phyloP scores from a whole-genome alignment of 2,113 vertebrate genomes.

The Notothenia rossii region DNA sequence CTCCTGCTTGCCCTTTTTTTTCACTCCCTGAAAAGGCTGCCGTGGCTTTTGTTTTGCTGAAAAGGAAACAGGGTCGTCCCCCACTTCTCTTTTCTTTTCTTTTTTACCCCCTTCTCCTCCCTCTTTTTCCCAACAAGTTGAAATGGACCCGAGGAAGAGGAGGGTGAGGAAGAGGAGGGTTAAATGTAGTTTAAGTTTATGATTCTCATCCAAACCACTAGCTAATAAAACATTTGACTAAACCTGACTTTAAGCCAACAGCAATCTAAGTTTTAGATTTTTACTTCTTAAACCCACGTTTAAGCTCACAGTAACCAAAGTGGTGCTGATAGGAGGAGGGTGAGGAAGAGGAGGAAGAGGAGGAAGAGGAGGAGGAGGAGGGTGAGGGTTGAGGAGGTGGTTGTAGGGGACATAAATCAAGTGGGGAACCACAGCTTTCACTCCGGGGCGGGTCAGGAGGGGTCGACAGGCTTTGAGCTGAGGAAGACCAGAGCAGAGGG shows the following conservation, averaged over 20 bases:
- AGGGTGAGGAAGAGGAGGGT: no score
- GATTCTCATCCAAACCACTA: no score
- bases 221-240: no score
- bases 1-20: conserved; percentile 1
- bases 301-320: neutral
- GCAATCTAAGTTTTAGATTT: neutral
- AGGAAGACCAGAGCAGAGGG: conserved; percentile 69
- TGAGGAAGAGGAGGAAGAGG: no score
- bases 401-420: conserved; percentile 91
- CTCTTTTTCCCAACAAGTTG: conserved; percentile 80
- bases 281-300: neutral
- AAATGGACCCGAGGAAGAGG: conserved; percentile 85
- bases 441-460: conserved; percentile 79
- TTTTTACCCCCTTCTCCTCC: neutral
- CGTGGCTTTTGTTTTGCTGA: conserved; percentile 85
- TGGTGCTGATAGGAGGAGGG: no score
- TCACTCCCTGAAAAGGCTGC: conserved; percentile 70
- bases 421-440: conserved; percentile 85
- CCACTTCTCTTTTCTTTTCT: conserved; percentile 51
- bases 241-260: neutral
- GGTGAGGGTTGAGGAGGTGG: conserved; percentile 67
- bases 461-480: conserved; percentile 77
- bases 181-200: no score
- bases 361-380: conserved; percentile 6
- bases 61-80: conserved; percentile 85